Evolutionary conservation across 2,113 vertebrate species (phyloP), one percentile per base, ranked within the genome.

Genomic region (Nerophis lumbriciformis): DNA sequence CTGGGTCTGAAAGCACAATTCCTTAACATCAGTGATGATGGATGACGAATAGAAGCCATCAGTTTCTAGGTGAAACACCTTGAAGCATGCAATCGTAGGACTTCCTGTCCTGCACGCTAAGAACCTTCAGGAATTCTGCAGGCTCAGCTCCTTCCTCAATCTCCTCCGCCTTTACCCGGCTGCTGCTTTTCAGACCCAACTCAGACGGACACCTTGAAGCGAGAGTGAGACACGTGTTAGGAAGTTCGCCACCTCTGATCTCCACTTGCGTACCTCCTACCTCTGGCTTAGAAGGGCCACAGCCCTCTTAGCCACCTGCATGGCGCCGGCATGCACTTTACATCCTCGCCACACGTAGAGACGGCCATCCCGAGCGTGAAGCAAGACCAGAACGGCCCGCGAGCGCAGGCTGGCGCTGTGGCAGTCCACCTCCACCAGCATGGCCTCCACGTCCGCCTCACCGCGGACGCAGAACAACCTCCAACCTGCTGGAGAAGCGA

Each of bases 1-100:
- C 91, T 51, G 89, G 90, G 79, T 92, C 90, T 92, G 74, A 2
- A 63, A 21, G 50, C 15, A n/a, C 37, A 21, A 53, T 57, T 3
- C 14, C 15, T 38, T 9, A 14, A 56, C 11, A 39, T 8, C 2
- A 8, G 54, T 7, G 2, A 36, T 16, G 7, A 53, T 12, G 35
- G 12, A 12, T 55, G 37, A 16, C 8, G 12, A 8, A 6, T 37
- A 13, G 28, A 38, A 16, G 6, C 11, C n/a, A 9, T 7, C n/a
- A 11, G 2, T 28, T 21, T 5, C 5, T 28, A 14, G 15, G 2
- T 13, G 21, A 48, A 35, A 37, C 5, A 10, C 91, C 91, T 86
- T 92, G 72, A 61, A 93, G 83, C 91, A 93, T 92, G 56, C 90
- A 92, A 80, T 93, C 91, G 12, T 93, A 93, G 5, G 89, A 74